A percentile compares a stretch with the other conserved stretches of the same genome.
These are phyloP conservation scores for Poecilia picta DNA, from an alignment of 2,797 vertebrate genomes.

Conservation along the genomic window DNA sequence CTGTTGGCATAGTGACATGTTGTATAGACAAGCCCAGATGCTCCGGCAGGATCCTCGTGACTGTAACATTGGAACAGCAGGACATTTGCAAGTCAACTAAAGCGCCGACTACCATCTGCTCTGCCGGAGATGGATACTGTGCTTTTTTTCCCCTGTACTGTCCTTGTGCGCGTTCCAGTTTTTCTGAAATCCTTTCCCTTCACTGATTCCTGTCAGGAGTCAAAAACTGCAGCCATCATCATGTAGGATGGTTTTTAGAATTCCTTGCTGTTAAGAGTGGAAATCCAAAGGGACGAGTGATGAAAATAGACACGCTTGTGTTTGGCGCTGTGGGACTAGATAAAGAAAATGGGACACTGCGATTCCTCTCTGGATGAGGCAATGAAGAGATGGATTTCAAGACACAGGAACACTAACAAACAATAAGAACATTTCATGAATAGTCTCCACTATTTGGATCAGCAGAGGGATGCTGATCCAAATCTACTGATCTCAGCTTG, in stretches of 20 bases:
- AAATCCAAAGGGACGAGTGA: conserved; percentile 39
- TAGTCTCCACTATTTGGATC: neutral
- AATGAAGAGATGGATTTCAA: neutral
- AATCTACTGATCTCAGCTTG: neutral
- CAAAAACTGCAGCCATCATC: conserved; percentile 45
- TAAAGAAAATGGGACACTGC: conserved; percentile 15
- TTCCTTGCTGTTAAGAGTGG: conserved; percentile 17
- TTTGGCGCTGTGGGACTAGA: conserved; percentile 38
- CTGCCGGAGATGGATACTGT: conserved; percentile 61
- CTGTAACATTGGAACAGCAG: conserved; percentile 69
- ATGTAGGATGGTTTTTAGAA: conserved; percentile 33
- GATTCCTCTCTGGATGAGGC: neutral
- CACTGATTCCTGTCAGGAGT: conserved; percentile 47
- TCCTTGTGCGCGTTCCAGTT: conserved; percentile 31
- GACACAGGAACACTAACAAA: neutral
- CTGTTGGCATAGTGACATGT: conserved; percentile 56
- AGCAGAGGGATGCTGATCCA: neutral
- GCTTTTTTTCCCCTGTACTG: conserved; percentile 30
- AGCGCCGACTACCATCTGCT: conserved; percentile 80
- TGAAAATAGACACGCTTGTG: conserved; percentile 36
- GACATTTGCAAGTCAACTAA: conserved; percentile 77
- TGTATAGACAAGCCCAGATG: conserved; percentile 75
- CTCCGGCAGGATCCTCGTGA: conserved; percentile 59
- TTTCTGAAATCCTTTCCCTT: conserved; percentile 47
- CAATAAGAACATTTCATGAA: neutral